Evolutionary conservation across 2,888 invertebrate species (phyloP).

Genomic region (Strigamia transsilvanica): DNA sequence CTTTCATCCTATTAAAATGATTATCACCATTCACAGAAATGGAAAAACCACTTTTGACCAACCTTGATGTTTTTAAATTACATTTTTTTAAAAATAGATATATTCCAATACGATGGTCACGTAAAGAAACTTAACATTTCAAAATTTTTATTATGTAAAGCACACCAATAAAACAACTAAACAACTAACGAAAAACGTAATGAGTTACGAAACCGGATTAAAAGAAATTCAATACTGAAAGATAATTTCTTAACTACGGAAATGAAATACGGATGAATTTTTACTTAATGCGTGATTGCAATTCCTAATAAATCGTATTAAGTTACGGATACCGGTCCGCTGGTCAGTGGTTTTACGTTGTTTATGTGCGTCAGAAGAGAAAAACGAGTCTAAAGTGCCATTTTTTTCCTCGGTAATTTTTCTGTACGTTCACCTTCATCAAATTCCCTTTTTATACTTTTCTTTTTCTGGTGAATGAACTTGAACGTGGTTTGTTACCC

Average conservation of each 20-base stretch:
- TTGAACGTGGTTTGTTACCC: not conserved
- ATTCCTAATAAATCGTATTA: not conserved
- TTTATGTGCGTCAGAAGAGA: not conserved
- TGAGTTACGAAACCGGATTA: not conserved
- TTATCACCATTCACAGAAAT: too few species aligned
- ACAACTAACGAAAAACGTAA: not conserved
- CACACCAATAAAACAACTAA: too few species aligned
- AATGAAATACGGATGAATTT: not conserved
- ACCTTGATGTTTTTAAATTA: too few species aligned
- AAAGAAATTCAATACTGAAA: not conserved
- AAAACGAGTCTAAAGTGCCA: too few species aligned
- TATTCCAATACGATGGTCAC: too few species aligned
- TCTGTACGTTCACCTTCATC: conserved; percentile 6
- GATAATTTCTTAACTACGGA: not conserved
- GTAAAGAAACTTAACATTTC: too few species aligned
- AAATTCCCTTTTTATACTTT: conserved; percentile 1
- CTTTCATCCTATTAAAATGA: not conserved
- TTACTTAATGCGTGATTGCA: not conserved
- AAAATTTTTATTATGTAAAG: too few species aligned
- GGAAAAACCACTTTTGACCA: too few species aligned
- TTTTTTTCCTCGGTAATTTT: not conserved
- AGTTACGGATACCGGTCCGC: not conserved
- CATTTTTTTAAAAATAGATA: too few species aligned
- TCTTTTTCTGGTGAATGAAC: conserved; percentile 15
- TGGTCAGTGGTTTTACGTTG: too few species aligned